A percentile compares a stretch with the other conserved stretches of the same genome.
These are phyloP conservation scores for Uloborus plumipes DNA, from an alignment of 2,888 invertebrate genomes.

Conservation along the genomic window DNA sequence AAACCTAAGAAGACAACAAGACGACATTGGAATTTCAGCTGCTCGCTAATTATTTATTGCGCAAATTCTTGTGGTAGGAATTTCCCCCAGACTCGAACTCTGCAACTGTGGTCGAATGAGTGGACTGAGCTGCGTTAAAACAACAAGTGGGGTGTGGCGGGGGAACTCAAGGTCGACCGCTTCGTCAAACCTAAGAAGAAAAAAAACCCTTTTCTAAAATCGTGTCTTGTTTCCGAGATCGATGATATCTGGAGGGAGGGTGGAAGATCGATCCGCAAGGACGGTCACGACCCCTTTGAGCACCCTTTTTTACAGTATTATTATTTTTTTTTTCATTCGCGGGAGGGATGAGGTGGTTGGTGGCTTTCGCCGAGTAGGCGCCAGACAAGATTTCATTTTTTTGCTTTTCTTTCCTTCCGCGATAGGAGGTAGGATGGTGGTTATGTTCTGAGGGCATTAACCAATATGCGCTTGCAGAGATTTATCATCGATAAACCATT, in stretches of 20 bases:
- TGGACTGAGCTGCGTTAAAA: slow-evolving; percentile 20
- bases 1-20: too few species aligned
- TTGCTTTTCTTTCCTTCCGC: too few species aligned
- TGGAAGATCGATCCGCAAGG: slow-evolving; percentile 22
- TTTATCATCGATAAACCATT: too few species aligned
- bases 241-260: slow-evolving; percentile 28
- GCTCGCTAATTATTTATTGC: too few species aligned
- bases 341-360: background rate
- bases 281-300: slow-evolving; percentile 56
- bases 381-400: too few species aligned
- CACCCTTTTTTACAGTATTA: background rate
- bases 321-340: background rate
- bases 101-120: slow-evolving; percentile 17
- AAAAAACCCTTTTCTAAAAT: slow-evolving; percentile 2
- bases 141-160: slow-evolving; percentile 8
- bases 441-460: too few species aligned
- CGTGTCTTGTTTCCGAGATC: slow-evolving; percentile 54
- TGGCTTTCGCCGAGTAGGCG: background rate
- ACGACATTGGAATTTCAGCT: too few species aligned
- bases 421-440: too few species aligned
- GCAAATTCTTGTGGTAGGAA: background rate
- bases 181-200: slow-evolving; percentile 7
- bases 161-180: slow-evolving; percentile 49
- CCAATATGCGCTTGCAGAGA: too few species aligned
- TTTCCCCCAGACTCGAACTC: slow-evolving; percentile 4